These are phyloP conservation scores for Amniataba percoides DNA, from an alignment of 2,797 vertebrate species.

Conservation along the genomic window DNA sequence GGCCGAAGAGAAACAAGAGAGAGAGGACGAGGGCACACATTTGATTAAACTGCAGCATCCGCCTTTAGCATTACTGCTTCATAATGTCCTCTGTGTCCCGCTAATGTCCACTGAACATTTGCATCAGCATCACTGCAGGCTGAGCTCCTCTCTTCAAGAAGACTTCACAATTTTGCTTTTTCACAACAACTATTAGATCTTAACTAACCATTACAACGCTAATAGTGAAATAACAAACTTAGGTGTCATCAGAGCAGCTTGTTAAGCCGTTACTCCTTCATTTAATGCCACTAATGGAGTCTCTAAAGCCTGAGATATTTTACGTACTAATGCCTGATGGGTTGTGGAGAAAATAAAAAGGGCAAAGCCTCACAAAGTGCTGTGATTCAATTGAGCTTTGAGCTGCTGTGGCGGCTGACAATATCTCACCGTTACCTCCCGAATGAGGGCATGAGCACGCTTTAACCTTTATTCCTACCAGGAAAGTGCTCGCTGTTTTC, in stretches of 20 bases:
- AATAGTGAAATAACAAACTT: slow-evolving; percentile 47
- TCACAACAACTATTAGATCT: slow-evolving; percentile 6
- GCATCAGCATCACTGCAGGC: slow-evolving; percentile 31
- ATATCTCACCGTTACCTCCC: background rate
- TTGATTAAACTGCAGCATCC: slow-evolving; percentile 22
- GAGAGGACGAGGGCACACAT: background rate
- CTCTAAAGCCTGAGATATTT: slow-evolving; percentile 48
- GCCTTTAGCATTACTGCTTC: slow-evolving; percentile 5
- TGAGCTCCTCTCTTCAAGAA: slow-evolving; percentile 38
- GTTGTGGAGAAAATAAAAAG: slow-evolving; percentile 34
- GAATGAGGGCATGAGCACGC: slow-evolving; percentile 1
- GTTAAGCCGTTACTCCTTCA: slow-evolving; percentile 49
- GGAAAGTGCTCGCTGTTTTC: background rate
- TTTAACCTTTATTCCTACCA: slow-evolving; percentile 11
- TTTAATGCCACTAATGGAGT: slow-evolving; percentile 53
- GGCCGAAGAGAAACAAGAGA: background rate
- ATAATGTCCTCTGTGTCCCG: slow-evolving; percentile 14
- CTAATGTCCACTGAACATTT: slow-evolving; percentile 55
- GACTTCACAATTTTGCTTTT: slow-evolving; percentile 17
- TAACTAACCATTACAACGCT: slow-evolving; percentile 26
- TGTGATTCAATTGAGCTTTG: slow-evolving; percentile 17
- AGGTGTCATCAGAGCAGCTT: slow-evolving; percentile 51
- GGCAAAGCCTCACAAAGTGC: slow-evolving; percentile 13
- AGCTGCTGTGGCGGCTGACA: background rate
- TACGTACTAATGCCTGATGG: slow-evolving; percentile 26